Base-by-base conservation (phyloP, 1,140 invertebrate species). In the Mesaphorura yosii region DNA sequence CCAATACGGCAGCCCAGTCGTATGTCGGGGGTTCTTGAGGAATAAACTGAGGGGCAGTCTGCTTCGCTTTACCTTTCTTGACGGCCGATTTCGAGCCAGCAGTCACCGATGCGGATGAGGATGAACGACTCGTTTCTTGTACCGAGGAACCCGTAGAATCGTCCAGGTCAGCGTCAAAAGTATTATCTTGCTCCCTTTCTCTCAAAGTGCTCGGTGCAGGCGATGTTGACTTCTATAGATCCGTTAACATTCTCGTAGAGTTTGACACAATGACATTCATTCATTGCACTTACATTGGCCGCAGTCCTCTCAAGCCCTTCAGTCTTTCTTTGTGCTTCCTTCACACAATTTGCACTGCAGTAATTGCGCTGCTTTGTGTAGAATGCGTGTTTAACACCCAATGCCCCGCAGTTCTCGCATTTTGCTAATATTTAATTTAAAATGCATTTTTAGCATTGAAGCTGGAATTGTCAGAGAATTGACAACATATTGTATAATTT, bases 301-400 rank as follows among this genome's bases (percentile, higher is more conserved):
- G 17, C 39, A 41, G 28, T 67, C 70, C n/a, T 26, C 25, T 41
- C 26, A 40, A 14, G 17, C 28, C 31, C 15, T 17, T 53, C 54
- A 38, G 40, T 29, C 22, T 46, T 31, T 22, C 53, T 60, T 19
- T 46, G 27, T 23, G 52, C 44, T 25, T 75, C 73, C 51, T 80
- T 70, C 3, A 82, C 82, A 70, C 83, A 87, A 14, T 79, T 75
- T 70, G 83, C 75, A 66, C 82, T 85, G 66, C 83, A 86, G 69
- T 82, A 86, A 55, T 81, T 73, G 60, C 87, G 75, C 58, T 86
- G 83, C 68, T 85, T 84, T 12, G 85, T 88, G 64, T 90, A 89
- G 70, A 90, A 90, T 2, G 86, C 83, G 70, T 88, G 84, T 68
- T 88, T 88, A 5, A 89, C 86, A 55, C 87, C 87, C 60, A 88